These are phyloP conservation scores for Holocentrus rufus DNA, from an alignment of 2,797 vertebrate species.

Conservation along the genomic window DNA sequence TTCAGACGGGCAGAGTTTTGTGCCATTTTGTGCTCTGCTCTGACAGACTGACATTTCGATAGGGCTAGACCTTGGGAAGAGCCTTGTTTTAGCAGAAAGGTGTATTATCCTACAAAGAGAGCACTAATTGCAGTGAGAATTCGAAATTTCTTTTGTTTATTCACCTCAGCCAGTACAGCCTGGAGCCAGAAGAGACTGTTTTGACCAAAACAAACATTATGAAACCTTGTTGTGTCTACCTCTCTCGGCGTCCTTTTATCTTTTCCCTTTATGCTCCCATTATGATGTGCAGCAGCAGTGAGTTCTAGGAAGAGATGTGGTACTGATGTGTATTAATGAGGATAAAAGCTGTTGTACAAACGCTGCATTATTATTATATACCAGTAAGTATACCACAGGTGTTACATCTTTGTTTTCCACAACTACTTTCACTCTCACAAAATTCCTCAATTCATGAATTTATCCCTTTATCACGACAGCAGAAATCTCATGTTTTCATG, in stretches of 20 bases:
- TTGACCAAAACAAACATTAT: slow-evolving; percentile 55
- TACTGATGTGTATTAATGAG: slow-evolving; percentile 54
- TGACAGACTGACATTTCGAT: slow-evolving; percentile 29
- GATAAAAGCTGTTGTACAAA: slow-evolving; percentile 34
- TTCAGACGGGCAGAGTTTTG: slow-evolving; percentile 33
- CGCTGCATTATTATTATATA: slow-evolving; percentile 33
- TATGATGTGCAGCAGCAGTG: slow-evolving; percentile 45
- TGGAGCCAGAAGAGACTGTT: slow-evolving; percentile 37
- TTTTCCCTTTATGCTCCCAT: slow-evolving; percentile 33
- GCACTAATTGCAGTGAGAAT: slow-evolving; percentile 58
- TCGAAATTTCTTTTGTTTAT: slow-evolving; percentile 57
- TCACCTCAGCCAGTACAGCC: slow-evolving; percentile 29
- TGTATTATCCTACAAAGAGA: slow-evolving; percentile 49
- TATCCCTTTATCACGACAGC: not conserved
- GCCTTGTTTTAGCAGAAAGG: slow-evolving; percentile 38
- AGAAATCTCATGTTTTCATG: not conserved
- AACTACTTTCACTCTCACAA: slow-evolving; percentile 17
- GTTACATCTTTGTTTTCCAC: not conserved
- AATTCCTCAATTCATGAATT: not conserved
- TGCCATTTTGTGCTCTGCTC: slow-evolving; percentile 37
- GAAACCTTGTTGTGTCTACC: slow-evolving; percentile 46
- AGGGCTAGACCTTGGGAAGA: slow-evolving; percentile 13
- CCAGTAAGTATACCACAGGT: not conserved
- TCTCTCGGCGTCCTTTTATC: slow-evolving; percentile 53
- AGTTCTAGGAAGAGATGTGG: slow-evolving; percentile 53